Evolutionary conservation across 2,888 invertebrate species (phyloP), one percentile per base, ranked within the genome.

Genomic region (Dynastes maya): DNA sequence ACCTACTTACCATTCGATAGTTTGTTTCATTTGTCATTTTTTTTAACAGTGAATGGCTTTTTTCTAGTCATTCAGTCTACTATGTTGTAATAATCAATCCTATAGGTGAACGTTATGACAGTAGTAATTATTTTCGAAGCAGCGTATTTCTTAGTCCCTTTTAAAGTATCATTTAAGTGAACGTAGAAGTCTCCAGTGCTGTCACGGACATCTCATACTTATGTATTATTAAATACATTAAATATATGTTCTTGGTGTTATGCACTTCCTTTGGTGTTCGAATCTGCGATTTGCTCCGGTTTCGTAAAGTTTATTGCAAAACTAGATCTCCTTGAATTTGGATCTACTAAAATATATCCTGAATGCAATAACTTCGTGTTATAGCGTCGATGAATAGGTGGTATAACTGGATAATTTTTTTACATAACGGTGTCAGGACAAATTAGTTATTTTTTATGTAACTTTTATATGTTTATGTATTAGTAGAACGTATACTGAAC

Each of bases 311-410:
- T 67, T 45, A 63, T 74, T 76, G 9, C 68, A 68, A 76, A 68
- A 76, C 67, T 58, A 53, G 76, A 68, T 76, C 68, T 67, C 76
- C 76, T 76, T 76, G 76, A 58, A 68, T 68, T 40, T 45, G 55
- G 45, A 67, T 68, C 68, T 55, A 55, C 51, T 51, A 64, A 76
- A 65, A 49, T 65, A 61, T 72, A 72, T 51, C 76, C 53, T 67
- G n/a, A 76, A 67, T 32, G 49, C 27, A 9, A 53, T 76, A 67
- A 40, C 1, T 45, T 2, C 11, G 45, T 45, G 45, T 11, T 45
- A 32, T 32, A 9, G 22, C 8, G 13, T 64, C 9, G 29, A 45
- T n/a, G 72, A 72, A 53, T 37, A 16, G 40, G 11, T 8, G n/a
- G n/a, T 65, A 40, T 40, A 40, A 9, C n/a, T 45, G 45, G 45